Conservation (phyloP, 1,140 invertebrate species). For the Archivesica marissinica region DNA sequence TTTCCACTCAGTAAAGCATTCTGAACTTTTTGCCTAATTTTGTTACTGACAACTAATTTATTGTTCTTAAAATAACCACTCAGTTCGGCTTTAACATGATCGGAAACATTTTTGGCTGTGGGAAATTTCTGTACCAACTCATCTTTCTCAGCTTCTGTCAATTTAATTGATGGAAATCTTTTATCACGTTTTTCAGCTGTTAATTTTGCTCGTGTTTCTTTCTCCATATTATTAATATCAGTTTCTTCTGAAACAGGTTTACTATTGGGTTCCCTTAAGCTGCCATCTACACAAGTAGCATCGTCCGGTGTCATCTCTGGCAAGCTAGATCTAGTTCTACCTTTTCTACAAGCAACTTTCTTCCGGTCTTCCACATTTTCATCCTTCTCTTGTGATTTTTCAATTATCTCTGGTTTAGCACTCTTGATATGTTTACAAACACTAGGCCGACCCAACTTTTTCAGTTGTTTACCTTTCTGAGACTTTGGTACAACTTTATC, state of each 20-base stretch:
- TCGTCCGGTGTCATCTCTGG: constrained; percentile 7
- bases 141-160: constrained; percentile 55
- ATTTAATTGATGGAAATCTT: constrained; percentile 53
- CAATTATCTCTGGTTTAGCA: neutral
- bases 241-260: neutral
- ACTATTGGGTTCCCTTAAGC: neutral
- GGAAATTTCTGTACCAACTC: constrained; percentile 57
- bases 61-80: constrained; percentile 66
- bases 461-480: neutral
- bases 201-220: constrained; percentile 15
- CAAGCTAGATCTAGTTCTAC: constrained; percentile 45
- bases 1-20: constrained; percentile 61
- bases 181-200: constrained; percentile 41
- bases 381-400: constrained; percentile 14
- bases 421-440: neutral
- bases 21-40: constrained; percentile 68
- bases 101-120: constrained; percentile 65
- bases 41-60: constrained; percentile 72
- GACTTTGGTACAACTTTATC: neutral
- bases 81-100: constrained; percentile 71
- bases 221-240: neutral
- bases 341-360: neutral
- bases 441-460: constrained; percentile 1
- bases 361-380: constrained; percentile 3
- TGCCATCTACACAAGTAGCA: neutral